Percentiles rank a stretch among this genome's conserved stretches.
These are phyloP conservation scores for Selene dorsalis DNA, from an alignment of 2,797 vertebrate species.

Conservation along the genomic window DNA sequence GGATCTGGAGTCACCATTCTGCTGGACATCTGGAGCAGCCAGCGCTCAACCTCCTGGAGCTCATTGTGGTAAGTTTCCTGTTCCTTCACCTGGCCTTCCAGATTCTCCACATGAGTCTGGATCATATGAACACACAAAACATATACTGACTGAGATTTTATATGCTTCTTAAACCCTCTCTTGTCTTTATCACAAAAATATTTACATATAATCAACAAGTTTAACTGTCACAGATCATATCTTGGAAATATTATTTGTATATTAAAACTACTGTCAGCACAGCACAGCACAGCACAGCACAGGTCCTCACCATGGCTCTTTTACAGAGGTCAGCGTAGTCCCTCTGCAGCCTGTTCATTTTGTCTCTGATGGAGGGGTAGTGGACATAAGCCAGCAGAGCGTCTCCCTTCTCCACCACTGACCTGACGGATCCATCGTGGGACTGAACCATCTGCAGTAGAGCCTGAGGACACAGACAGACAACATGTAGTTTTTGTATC, in stretches of 20 bases:
- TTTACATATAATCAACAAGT: not conserved
- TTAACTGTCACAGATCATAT: not conserved
- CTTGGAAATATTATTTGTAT: not conserved
- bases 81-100: constrained; percentile 91
- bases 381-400: constrained; percentile 86
- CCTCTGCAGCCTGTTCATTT: constrained; percentile 87
- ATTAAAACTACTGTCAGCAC: not conserved
- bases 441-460: constrained; percentile 92
- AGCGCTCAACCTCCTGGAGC: constrained; percentile 96
- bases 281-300: not conserved
- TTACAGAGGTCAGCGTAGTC: constrained; percentile 90
- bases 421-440: constrained; percentile 90
- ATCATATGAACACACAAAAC: constrained; percentile 19
- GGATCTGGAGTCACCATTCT: constrained; percentile 93
- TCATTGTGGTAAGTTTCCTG: constrained; percentile 93
- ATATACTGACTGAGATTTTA: not conserved
- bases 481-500: not conserved
- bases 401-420: constrained; percentile 93
- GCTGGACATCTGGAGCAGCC: constrained; percentile 97
- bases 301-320: constrained; percentile 84
- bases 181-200: not conserved
- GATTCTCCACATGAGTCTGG: constrained; percentile 86
- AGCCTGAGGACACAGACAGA: constrained; percentile 80
- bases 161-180: not conserved
- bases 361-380: constrained; percentile 87